Evolutionary conservation across 2,797 vertebrate species (phyloP).

Genomic region (Argya squamiceps): DNA sequence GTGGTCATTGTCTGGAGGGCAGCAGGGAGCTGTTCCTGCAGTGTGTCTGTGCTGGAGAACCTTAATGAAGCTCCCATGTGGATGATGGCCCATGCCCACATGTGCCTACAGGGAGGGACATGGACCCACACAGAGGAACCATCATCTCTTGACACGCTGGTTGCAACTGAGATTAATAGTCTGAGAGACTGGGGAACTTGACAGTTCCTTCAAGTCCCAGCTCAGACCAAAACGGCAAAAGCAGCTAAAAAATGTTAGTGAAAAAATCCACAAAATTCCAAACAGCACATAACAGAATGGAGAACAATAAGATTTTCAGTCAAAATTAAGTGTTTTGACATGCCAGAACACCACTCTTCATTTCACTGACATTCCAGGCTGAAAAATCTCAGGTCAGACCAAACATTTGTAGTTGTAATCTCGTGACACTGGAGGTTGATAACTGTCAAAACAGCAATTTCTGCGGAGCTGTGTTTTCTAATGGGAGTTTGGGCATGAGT

Average conservation of each 20-base stretch:
- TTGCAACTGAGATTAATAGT: neutral
- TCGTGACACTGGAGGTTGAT: neutral
- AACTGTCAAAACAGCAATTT: constrained; percentile 31
- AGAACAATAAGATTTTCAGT: neutral
- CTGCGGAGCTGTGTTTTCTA: neutral
- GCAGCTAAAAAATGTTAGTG: neutral
- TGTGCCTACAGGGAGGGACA: fast-evolving
- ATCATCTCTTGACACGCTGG: neutral
- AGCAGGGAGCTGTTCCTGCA: fast-evolving
- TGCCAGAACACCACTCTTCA: neutral
- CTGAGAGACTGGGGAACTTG: neutral
- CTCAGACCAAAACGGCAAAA: neutral
- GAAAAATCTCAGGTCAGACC: constrained; percentile 30
- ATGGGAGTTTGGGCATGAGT: neutral
- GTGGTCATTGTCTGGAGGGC: neutral
- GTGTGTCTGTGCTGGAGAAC: neutral
- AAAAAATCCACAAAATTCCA: neutral
- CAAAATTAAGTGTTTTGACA: neutral
- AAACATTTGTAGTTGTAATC: neutral
- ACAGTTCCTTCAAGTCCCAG: neutral
- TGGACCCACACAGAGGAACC: neutral
- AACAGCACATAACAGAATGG: neutral
- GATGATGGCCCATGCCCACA: fast-evolving
- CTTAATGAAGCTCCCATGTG: fast-evolving
- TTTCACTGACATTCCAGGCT: neutral